Evolutionary conservation across 2,113 vertebrate species (phyloP).

Genomic region (Chionis minor): DNA sequence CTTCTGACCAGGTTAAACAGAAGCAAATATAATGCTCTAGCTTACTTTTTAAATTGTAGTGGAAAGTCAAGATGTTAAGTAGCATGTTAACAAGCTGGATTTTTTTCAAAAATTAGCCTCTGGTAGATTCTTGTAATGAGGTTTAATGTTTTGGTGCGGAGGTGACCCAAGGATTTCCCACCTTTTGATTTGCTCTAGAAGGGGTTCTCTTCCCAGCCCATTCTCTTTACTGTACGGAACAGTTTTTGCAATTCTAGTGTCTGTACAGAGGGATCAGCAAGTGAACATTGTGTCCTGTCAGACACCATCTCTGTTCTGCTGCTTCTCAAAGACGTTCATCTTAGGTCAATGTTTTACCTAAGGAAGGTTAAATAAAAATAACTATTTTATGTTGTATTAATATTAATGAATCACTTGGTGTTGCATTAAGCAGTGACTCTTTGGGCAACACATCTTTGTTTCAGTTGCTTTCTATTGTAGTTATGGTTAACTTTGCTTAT

Average conservation of each 20-base stretch:
- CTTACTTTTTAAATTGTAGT: not conserved
- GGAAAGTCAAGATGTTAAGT: not conserved
- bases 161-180: not conserved
- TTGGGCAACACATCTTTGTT: not conserved
- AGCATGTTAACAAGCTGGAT: not conserved
- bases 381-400: not conserved
- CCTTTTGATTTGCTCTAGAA: not conserved
- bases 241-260: not conserved
- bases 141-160: not conserved
- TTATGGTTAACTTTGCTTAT: not conserved
- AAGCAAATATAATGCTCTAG: not conserved
- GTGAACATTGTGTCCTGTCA: fast-evolving
- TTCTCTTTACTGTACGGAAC: not conserved
- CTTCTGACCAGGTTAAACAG: not conserved
- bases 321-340: not conserved
- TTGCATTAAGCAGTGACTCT: not conserved
- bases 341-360: not conserved
- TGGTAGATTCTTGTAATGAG: not conserved
- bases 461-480: not conserved
- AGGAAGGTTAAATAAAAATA: not conserved
- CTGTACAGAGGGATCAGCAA: not conserved
- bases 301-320: not conserved
- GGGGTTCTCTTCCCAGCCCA: not conserved
- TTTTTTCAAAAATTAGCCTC: not conserved
- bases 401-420: not conserved